phyloP scores from a whole-genome alignment of 2,888 invertebrate species.

The Myopa testacea region DNA sequence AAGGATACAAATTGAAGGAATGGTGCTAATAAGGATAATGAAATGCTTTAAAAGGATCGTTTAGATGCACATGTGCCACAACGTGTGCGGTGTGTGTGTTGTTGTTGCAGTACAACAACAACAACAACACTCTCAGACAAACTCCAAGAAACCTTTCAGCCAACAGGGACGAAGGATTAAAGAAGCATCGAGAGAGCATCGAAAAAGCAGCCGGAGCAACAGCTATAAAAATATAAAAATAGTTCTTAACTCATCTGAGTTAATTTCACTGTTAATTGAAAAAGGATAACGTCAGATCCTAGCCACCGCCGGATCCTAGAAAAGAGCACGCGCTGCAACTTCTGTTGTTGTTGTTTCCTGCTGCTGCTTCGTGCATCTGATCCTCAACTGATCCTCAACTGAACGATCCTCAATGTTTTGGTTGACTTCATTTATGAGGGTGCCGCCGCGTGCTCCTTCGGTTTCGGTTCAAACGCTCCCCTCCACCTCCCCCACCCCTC shows the following conservation, averaged over 20 bases:
- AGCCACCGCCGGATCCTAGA: not conserved
- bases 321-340: not conserved
- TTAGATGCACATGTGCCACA: not conserved
- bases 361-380: not conserved
- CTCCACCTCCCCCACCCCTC: not conserved
- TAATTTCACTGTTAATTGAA: slow-evolving; percentile 5
- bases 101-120: not conserved
- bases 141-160: not conserved
- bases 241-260: not conserved
- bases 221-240: not conserved
- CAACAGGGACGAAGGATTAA: not conserved
- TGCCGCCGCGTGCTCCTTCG: not conserved
- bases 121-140: not conserved
- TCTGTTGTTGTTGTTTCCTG: not conserved
- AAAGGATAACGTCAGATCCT: not conserved
- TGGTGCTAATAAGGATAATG: not conserved
- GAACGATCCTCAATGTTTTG: not conserved
- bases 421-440: not conserved
- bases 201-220: not conserved
- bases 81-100: slow-evolving; percentile 4
- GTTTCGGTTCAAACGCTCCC: not conserved
- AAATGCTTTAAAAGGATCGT: slow-evolving; percentile 7
- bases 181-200: not conserved
- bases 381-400: not conserved
- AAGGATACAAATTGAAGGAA: not conserved